Percentiles rank a stretch among this genome's conserved stretches.
These are phyloP conservation scores for Antheraea assamensis DNA, from an alignment of 2,888 invertebrate species.

Conservation along the genomic window DNA sequence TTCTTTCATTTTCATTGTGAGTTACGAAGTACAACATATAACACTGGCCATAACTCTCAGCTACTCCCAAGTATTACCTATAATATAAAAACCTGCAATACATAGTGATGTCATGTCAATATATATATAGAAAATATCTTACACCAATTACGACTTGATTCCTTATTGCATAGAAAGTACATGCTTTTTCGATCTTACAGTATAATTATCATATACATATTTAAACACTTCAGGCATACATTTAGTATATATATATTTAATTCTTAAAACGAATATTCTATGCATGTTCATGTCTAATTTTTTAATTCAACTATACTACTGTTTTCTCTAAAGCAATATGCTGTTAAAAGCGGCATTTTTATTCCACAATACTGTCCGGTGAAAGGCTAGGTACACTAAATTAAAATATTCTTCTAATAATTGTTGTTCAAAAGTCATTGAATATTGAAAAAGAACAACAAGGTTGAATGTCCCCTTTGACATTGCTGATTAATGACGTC, in stretches of 20 bases:
- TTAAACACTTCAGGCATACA: too few relatives aligned
- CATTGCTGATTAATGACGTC: neutral
- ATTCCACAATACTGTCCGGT: neutral
- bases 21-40: neutral
- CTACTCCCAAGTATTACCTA: neutral
- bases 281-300: too few relatives aligned
- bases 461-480: neutral
- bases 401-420: neutral
- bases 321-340: too few relatives aligned
- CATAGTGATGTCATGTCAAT: too few relatives aligned
- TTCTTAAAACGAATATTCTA: too few relatives aligned
- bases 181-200: too few relatives aligned
- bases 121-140: too few relatives aligned
- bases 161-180: too few relatives aligned
- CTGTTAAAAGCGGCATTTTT: neutral
- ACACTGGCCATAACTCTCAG: neutral
- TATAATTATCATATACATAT: too few relatives aligned
- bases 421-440: neutral
- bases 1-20: slow-evolving; percentile 7
- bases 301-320: too few relatives aligned
- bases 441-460: neutral
- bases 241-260: too few relatives aligned
- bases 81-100: neutral
- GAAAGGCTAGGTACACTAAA: neutral
- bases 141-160: too few relatives aligned